A percentile compares a stretch with the other conserved stretches of the same genome.
Conservation (phyloP, 64 coral and sea anemone genomes). For the Hydrozoanthus tunicans region DNA sequence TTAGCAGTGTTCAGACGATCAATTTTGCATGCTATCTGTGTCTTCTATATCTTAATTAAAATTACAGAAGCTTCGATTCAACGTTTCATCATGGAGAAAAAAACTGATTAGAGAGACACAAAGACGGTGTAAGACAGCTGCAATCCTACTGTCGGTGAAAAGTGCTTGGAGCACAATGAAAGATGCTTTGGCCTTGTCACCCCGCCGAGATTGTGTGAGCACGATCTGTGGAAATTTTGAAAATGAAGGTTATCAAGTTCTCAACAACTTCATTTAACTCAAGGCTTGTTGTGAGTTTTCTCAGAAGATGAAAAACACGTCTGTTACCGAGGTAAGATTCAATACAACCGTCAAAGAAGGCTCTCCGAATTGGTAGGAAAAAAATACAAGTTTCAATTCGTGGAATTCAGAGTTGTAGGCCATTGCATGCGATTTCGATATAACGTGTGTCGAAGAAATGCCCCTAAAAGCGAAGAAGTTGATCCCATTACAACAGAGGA, state of each 20-base stretch:
- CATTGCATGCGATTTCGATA: too few species aligned
- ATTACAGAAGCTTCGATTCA: neutral
- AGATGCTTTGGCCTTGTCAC: neutral
- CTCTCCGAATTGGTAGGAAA: too few species aligned
- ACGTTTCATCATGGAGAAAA: neutral
- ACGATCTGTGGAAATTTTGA: neutral
- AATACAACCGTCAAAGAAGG: neutral
- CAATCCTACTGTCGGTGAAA: neutral
- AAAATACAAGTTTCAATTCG: too few species aligned
- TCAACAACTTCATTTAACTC: neutral
- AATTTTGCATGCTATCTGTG: neutral
- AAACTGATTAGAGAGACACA: neutral
- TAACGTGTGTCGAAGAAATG: too few species aligned
- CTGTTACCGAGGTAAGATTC: neutral
- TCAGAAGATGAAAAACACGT: constrained; percentile 7
- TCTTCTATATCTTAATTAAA: neutral
- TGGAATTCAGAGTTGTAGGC: too few species aligned
- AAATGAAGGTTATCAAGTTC: neutral
- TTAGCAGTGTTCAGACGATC: neutral
- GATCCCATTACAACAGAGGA: too few species aligned
- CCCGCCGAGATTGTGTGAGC: neutral
- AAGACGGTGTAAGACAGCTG: neutral
- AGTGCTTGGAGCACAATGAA: neutral
- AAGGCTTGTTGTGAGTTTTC: neutral
- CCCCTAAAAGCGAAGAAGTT: too few species aligned